phyloP scores from a whole-genome alignment of 2,888 invertebrate species.

The Schizaphis graminum region DNA sequence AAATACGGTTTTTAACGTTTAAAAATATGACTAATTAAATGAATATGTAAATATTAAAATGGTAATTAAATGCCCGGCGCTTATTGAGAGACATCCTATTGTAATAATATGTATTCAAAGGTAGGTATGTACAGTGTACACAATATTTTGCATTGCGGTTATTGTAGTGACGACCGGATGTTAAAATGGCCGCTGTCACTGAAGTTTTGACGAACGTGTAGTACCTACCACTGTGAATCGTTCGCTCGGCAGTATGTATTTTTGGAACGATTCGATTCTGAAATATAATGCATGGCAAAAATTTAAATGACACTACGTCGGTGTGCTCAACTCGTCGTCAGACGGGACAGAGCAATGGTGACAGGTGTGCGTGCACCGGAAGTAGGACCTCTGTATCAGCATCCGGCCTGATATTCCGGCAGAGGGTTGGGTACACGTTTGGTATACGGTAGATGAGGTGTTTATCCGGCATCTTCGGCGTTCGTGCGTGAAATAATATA shows the following conservation, averaged over 20 bases:
- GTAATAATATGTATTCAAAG: background rate
- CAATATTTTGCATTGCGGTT: background rate
- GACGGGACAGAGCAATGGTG: background rate
- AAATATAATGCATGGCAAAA: background rate
- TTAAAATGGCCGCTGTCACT: background rate
- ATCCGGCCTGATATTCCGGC: background rate
- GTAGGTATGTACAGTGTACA: background rate
- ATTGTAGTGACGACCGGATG: background rate
- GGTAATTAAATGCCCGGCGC: background rate
- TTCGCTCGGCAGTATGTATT: background rate
- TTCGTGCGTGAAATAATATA: background rate
- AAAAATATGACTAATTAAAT: background rate
- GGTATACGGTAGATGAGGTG: background rate
- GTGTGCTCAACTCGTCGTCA: background rate
- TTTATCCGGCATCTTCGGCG: background rate
- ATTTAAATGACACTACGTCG: background rate
- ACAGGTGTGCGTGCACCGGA: background rate
- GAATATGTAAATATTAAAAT: background rate
- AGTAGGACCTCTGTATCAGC: background rate
- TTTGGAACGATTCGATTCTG: background rate
- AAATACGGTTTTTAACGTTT: background rate
- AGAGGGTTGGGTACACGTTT: background rate
- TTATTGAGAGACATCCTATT: background rate
- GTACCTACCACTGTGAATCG: background rate
- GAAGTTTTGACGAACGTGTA: background rate